A percentile compares a stretch with the other conserved stretches of the same genome.
These are phyloP conservation scores for Columba livia DNA, from an alignment of 2,113 vertebrate genomes.

Conservation along the genomic window DNA sequence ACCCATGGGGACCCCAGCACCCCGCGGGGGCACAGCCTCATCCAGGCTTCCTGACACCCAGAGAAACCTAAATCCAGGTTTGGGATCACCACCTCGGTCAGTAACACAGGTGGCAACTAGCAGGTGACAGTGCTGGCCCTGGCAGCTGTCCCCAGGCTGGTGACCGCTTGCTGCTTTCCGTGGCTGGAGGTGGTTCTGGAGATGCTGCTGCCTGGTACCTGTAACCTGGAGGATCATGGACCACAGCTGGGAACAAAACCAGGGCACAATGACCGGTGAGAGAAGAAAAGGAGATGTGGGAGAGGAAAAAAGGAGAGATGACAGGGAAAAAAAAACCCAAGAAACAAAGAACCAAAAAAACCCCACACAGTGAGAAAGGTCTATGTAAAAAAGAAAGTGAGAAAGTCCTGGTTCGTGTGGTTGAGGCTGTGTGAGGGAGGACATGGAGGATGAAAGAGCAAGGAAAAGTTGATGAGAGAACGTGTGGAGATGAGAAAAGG, in stretches of 20 bases:
- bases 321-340: neutral
- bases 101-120: neutral
- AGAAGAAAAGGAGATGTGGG: neutral
- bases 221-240: neutral
- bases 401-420: neutral
- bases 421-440: neutral
- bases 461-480: neutral
- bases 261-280: neutral
- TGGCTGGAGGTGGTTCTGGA: neutral
- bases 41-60: neutral
- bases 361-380: neutral
- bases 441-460: neutral
- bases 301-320: neutral
- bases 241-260: fast-evolving
- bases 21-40: neutral
- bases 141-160: neutral
- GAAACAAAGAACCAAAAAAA: too few species aligned
- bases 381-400: neutral
- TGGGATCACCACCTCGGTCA: neutral
- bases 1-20: neutral
- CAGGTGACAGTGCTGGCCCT: neutral
- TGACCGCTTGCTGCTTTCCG: neutral
- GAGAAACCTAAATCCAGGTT: neutral
- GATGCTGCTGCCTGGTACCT: neutral
- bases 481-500: neutral